Evolutionary conservation across 2,113 vertebrate species (phyloP), one percentile per base, ranked within the genome.

Genomic region (Pomatostomus ruficeps): DNA sequence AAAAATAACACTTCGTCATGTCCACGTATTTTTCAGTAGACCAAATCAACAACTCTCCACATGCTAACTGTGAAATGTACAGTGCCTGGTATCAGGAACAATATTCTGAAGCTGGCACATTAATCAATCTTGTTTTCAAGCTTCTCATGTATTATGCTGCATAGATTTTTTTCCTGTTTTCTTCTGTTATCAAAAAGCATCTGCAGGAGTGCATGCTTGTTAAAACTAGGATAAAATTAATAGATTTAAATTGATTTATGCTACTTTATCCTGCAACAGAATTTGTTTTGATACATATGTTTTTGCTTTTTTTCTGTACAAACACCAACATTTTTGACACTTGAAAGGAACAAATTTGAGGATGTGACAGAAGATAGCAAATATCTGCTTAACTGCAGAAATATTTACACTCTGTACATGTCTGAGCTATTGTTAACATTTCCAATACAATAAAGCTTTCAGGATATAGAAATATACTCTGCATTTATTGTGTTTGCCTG

Each of bases 11-110:
- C 97, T 97, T 97, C 96, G 91, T 97, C 97, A 97, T 96, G 96
- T 97, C 96, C 96, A 93, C 97, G 96, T 97, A 95, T 97, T 97
- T 97, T 94, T 97, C 95, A 97, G 96, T 96, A 97, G 96, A 96
- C 96, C 97, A 97, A 97, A 97, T 97, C 96, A 97, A 97, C 97
- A 97, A 97, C 96, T 97, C 96, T 92, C 96, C 97, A 97, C 97
- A 97, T 97, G 97, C 96, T 97, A 97, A 97, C 97, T 97, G 96
- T 97, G 97, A 97, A 97, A 97, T 97, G 97, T 97, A 97, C 97
- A 97, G 96, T 97, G 97, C 95, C 91, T 97, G 96, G 94, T 97
- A 97, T 96, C 93, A 97, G 96, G 96, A 97, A 97, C 96, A 97
- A 97, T 97, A 97, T 97, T 97, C 96, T 96, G 96, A 97, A 97